These are phyloP conservation scores for Takifugu flavidus DNA, from an alignment of 2,113 vertebrate species.

Conservation along the genomic window DNA sequence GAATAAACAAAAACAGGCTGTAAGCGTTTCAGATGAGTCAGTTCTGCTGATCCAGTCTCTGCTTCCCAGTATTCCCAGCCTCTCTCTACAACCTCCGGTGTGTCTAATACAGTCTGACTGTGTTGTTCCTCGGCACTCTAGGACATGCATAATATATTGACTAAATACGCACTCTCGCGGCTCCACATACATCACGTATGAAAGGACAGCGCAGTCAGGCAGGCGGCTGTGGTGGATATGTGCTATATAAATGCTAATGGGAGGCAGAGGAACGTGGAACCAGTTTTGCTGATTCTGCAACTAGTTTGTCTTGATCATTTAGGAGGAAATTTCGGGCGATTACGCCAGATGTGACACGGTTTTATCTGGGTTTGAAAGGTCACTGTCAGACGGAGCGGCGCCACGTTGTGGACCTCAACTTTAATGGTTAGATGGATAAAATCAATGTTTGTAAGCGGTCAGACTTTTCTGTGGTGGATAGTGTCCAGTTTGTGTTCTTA, in stretches of 20 bases:
- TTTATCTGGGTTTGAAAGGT: too few relatives aligned
- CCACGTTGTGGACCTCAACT: too few relatives aligned
- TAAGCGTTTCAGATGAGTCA: background rate
- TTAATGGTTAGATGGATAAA: too few relatives aligned
- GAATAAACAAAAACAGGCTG: too few relatives aligned
- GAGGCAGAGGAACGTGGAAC: constrained; percentile 15
- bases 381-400: too few relatives aligned
- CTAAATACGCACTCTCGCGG: background rate
- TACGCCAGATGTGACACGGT: background rate
- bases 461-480: too few relatives aligned
- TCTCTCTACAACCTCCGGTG: background rate
- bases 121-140: background rate
- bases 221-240: constrained; percentile 16
- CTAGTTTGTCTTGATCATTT: background rate
- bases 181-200: background rate
- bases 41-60: background rate
- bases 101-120: background rate
- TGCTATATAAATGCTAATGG: constrained; percentile 55
- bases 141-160: background rate
- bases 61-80: background rate
- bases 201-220: background rate
- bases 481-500: too few relatives aligned
- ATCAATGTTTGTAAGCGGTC: too few relatives aligned
- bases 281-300: background rate
- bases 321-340: background rate